phyloP scores from a whole-genome alignment of 2,888 invertebrate species.

The Cylindroiulus punctatus region DNA sequence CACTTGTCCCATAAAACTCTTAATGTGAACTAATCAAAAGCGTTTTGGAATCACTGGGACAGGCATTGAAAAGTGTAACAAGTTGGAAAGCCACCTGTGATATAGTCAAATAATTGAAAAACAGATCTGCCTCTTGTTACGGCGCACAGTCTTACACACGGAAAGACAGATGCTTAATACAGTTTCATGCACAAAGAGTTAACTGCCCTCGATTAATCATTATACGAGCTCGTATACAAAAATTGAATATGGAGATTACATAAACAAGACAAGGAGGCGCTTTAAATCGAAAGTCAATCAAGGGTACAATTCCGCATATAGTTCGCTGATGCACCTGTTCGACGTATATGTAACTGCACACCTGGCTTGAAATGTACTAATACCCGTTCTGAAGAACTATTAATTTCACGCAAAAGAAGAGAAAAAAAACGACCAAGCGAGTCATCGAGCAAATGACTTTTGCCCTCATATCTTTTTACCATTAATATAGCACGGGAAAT shows the following conservation, averaged over 20 bases:
- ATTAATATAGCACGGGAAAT: not conserved
- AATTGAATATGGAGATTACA: slow-evolving; percentile 47
- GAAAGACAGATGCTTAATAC: slow-evolving; percentile 43
- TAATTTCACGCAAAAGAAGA: slow-evolving; percentile 20
- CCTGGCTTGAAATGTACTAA: slow-evolving; percentile 1
- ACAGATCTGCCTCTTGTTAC: slow-evolving; percentile 38
- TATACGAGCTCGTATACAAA: slow-evolving; percentile 47
- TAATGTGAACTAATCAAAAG: slow-evolving; percentile 42
- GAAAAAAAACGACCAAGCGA: not conserved
- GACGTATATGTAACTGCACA: slow-evolving; percentile 26
- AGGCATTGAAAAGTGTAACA: slow-evolving; percentile 43
- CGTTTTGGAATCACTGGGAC: slow-evolving; percentile 35
- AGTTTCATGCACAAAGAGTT: slow-evolving; percentile 41
- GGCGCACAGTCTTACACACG: slow-evolving; percentile 12
- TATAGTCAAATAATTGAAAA: slow-evolving; percentile 43
- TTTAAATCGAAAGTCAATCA: slow-evolving; percentile 45
- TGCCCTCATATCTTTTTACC: slow-evolving; percentile 20
- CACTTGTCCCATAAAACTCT: slow-evolving; percentile 33
- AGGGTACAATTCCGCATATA: slow-evolving; percentile 17
- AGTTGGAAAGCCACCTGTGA: slow-evolving; percentile 36
- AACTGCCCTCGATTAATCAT: slow-evolving; percentile 47
- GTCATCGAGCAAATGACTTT: not conserved
- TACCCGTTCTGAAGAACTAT: not conserved
- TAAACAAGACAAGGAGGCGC: slow-evolving; percentile 31
- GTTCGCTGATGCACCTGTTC: slow-evolving; percentile 43